Conservation (phyloP, 2,797 vertebrate genomes). For the Loriculus beryllinus region DNA sequence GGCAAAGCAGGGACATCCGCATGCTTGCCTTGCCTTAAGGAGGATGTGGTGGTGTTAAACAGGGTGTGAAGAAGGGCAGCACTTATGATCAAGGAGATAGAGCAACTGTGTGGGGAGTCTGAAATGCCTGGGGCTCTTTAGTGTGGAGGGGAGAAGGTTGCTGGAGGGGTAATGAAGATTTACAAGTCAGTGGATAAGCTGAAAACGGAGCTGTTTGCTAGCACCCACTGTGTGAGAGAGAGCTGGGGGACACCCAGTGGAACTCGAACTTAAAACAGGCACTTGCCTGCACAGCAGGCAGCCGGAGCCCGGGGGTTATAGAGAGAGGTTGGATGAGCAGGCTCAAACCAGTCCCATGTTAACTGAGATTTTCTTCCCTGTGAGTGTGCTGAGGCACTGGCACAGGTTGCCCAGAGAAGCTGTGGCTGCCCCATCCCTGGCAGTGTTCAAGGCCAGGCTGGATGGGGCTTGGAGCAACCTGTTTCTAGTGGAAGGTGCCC, state of each 20-base stretch:
- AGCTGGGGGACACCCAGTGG: not conserved
- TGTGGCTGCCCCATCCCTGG: not conserved
- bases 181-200: not conserved
- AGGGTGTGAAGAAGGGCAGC: not conserved
- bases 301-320: accelerated
- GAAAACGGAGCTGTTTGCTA: not conserved
- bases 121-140: not conserved
- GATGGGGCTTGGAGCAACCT: not conserved
- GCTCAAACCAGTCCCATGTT: accelerated
- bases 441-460: not conserved
- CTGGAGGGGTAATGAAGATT: not conserved
- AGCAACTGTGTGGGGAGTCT: not conserved
- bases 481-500: not conserved
- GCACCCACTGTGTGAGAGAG: not conserved
- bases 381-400: not conserved
- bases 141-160: not conserved
- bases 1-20: not conserved
- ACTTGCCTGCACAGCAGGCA: not conserved
- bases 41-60: accelerated
- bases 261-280: not conserved
- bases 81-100: not conserved
- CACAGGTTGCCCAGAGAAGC: not conserved
- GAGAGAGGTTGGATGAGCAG: not conserved
- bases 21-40: accelerated
- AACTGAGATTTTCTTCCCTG: not conserved